Percentiles rank a stretch among this genome's conserved stretches.
These are phyloP conservation scores for Kradibia gibbosae DNA, from an alignment of 1,140 invertebrate species.

Conservation along the genomic window DNA sequence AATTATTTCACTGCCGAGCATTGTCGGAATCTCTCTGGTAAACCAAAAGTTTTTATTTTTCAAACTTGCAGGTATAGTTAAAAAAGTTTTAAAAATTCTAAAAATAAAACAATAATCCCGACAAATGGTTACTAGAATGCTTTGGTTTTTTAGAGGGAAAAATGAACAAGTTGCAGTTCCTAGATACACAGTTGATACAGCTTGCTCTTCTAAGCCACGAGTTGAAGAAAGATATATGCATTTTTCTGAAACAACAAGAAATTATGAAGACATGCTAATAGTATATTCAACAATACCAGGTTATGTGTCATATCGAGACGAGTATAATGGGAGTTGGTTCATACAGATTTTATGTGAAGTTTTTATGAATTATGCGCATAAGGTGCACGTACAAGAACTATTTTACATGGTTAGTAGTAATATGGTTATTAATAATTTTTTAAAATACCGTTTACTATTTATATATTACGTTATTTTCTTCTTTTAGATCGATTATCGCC, in stretches of 20 bases:
- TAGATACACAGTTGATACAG: constrained; percentile 42
- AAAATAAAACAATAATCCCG: constrained; percentile 3
- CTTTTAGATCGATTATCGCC: constrained; percentile 65
- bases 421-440: constrained; percentile 21
- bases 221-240: constrained; percentile 28
- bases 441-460: constrained; percentile 7
- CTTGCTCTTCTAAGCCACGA: constrained; percentile 16
- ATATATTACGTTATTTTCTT: background rate
- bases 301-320: constrained; percentile 79
- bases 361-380: constrained; percentile 80
- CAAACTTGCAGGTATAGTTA: constrained; percentile 79
- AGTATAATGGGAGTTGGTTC: constrained; percentile 80
- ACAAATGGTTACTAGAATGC: background rate
- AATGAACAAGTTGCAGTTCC: constrained; percentile 45
- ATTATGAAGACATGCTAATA: constrained; percentile 78
- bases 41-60: constrained; percentile 82
- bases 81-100: background rate
- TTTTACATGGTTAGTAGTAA: constrained; percentile 74
- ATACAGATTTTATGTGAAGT: constrained; percentile 83
- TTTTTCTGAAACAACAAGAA: constrained; percentile 58
- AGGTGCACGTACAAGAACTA: constrained; percentile 78
- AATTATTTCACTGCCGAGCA: constrained; percentile 76
- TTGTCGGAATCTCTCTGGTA: constrained; percentile 75
- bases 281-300: constrained; percentile 79
- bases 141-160: constrained; percentile 48